Percentiles rank a stretch among this genome's conserved stretches.
phyloP scores from a whole-genome alignment of 2,797 vertebrate genomes.

The Gambelia wislizenii region DNA sequence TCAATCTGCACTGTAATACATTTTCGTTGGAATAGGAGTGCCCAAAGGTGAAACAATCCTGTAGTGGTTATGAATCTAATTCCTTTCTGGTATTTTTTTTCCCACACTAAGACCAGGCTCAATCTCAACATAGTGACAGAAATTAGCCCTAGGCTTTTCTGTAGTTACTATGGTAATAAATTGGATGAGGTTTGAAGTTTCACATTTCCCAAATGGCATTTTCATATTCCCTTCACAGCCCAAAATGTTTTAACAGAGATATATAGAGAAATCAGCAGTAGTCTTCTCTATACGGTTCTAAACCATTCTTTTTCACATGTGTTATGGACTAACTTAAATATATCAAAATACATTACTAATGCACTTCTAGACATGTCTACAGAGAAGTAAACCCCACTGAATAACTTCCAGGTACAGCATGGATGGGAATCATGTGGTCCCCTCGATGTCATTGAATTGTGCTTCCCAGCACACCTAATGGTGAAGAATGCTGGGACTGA shows the following conservation, averaged over 20 bases:
- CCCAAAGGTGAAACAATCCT: conserved; percentile 20
- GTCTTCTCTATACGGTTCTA: neutral
- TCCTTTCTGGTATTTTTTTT: conserved; percentile 7
- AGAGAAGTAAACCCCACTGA: neutral
- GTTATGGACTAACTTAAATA: neutral
- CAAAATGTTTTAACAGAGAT: conserved; percentile 7
- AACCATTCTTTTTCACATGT: neutral
- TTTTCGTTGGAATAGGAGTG: neutral
- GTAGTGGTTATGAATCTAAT: neutral
- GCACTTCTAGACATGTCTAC: neutral
- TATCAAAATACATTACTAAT: neutral
- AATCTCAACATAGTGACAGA: conserved; percentile 17
- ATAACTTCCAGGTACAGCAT: neutral
- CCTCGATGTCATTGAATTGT: no score
- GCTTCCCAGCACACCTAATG: no score
- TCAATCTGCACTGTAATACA: neutral
- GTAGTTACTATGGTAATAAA: conserved; percentile 44
- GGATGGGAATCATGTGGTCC: no score
- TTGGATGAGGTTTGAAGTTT: conserved; percentile 31
- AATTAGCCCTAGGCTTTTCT: neutral
- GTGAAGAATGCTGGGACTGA: no score
- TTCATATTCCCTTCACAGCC: conserved; percentile 22
- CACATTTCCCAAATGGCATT: conserved; percentile 44
- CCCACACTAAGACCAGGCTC: neutral
- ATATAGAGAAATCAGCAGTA: neutral